Evolutionary conservation across 2,888 invertebrate genomes (phyloP).

Genomic region (Chrysina gloriosa): DNA sequence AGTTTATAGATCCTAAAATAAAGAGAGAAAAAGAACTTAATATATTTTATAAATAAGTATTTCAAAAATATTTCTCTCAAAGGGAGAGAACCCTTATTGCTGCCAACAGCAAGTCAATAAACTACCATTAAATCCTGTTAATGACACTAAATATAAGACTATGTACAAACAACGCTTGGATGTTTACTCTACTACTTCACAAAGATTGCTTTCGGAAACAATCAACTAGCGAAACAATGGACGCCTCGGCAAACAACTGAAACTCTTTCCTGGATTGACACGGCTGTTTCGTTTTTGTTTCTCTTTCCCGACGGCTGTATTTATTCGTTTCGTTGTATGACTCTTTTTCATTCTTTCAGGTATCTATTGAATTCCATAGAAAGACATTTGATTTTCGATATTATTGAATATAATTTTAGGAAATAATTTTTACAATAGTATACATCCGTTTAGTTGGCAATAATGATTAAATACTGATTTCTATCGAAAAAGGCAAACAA

Average conservation of each 20-base stretch:
- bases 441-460: too few species aligned
- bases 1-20: too few species aligned
- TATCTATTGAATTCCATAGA: neutral
- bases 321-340: neutral
- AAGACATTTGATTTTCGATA: neutral
- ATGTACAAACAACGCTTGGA: constrained; percentile 37
- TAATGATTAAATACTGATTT: too few species aligned
- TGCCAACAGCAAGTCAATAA: constrained; percentile 22
- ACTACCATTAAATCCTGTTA: constrained; percentile 40
- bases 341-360: neutral
- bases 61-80: constrained; percentile 5
- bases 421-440: too few species aligned
- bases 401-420: too few species aligned
- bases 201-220: constrained; percentile 51
- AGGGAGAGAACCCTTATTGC: neutral
- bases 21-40: neutral
- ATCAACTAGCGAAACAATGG: constrained; percentile 50
- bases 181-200: constrained; percentile 50
- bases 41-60: too few species aligned
- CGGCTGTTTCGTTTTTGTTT: constrained; percentile 26
- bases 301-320: neutral
- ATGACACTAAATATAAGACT: constrained; percentile 42
- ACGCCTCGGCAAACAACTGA: constrained; percentile 48
- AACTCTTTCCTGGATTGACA: constrained; percentile 32
- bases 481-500: too few species aligned